A percentile compares a stretch with the other conserved stretches of the same genome.
Evolutionary conservation across 2,888 invertebrate genomes (phyloP).

Genomic region (Mythimna loreyi): DNA sequence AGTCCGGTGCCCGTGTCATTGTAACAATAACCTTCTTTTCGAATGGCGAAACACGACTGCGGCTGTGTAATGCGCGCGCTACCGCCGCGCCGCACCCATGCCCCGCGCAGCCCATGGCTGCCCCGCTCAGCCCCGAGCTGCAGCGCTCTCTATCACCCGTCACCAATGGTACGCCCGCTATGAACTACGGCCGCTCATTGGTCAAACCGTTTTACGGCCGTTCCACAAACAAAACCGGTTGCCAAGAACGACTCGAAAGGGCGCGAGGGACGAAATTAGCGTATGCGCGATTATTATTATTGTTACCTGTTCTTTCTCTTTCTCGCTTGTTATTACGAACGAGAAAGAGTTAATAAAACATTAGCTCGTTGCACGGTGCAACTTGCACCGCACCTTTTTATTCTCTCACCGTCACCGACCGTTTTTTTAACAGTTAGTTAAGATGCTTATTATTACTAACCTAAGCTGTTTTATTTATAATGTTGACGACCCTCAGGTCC

Average conservation of each 20-base stretch:
- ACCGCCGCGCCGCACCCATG: conserved; percentile 81
- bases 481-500: background rate
- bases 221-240: conserved; percentile 90
- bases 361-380: conserved; percentile 45
- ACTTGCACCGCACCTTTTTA: conserved; percentile 55
- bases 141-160: conserved; percentile 79
- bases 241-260: conserved; percentile 86
- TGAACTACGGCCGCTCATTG: conserved; percentile 76
- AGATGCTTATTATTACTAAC: conserved; percentile 8
- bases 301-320: conserved; percentile 76
- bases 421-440: conserved; percentile 41
- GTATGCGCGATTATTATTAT: conserved; percentile 82
- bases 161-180: conserved; percentile 87
- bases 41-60: conserved; percentile 88
- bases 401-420: conserved; percentile 48
- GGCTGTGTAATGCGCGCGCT: conserved; percentile 72
- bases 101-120: conserved; percentile 72
- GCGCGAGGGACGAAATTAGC: conserved; percentile 88
- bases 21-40: conserved; percentile 89
- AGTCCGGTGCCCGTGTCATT: conserved; percentile 88
- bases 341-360: conserved; percentile 69
- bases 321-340: conserved; percentile 60
- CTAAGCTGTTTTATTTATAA: conserved; percentile 13
- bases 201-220: conserved; percentile 82
- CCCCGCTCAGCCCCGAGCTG: conserved; percentile 65